Evolutionary conservation across 2,113 vertebrate species (phyloP), one percentile per base, ranked within the genome.

Genomic region (Theristicus caerulescens): DNA sequence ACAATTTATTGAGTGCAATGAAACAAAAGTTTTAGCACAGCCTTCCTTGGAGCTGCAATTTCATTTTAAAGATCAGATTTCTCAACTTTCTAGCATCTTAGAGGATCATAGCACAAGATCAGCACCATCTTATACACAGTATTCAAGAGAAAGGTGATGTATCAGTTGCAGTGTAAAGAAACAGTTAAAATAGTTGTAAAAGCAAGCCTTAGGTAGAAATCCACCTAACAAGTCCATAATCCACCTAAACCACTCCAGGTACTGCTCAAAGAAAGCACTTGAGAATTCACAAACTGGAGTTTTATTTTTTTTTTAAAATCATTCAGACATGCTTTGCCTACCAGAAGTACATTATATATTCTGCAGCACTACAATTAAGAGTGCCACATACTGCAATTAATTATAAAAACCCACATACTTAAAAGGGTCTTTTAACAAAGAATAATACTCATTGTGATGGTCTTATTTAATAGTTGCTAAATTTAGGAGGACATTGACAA

Each of bases 101-200:
- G 11, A 13, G 4, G 9, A 26, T 2, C 21, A 44, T 1, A 76
- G 36, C 2, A 16, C 13, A 6, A 8, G 19, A 55, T 16, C 83
- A 69, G 31, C 49, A 34, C 2, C 1, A 14, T 5, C 36, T 58
- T 21, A 16, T 4, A 44, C 29, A 34, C 22, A 2, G 24, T 1
- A 59, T 9, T 46, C 46, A 20, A 20, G 36, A 31, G 49, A 47
- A 54, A 77, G 34, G 3, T 34, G 22, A 46, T 8, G 0, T 2
- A 65, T 7, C 59, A 38, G 25, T 0, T 34, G 7, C 58, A 67
- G n/a, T 2, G 3, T 25, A 69, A 79, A 85, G 46, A 46, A 32
- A 29, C 22, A 32, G 15, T 22, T 78, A 4, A 57, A 64, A 4
- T 25, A 18, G 13, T 27, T 66, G 22, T 26, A 61, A 74, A 74